Conservation (phyloP, 64 coral and sea anemone genomes). For the Hydrozoanthus tunicans region DNA sequence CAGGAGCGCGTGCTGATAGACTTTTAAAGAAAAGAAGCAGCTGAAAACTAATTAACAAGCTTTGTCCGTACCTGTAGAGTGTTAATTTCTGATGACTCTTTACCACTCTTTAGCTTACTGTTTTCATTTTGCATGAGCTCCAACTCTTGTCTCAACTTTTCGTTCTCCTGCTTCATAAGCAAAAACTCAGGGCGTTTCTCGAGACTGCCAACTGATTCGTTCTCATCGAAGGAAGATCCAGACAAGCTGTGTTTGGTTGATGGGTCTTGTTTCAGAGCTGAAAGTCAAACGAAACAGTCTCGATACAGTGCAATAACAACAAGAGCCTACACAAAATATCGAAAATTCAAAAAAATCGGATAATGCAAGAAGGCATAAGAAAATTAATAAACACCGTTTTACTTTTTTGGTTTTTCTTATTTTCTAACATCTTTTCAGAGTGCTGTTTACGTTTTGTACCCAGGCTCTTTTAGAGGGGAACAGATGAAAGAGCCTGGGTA, state of each 20-base stretch:
- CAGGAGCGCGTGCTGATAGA: no score
- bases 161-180: not conserved
- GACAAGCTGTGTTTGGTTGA: not conserved
- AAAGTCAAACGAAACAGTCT: not conserved
- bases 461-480: no score
- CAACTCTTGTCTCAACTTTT: slow-evolving; percentile 3
- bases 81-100: not conserved
- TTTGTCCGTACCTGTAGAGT: not conserved
- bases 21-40: no score
- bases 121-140: not conserved
- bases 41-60: no score
- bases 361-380: not conserved
- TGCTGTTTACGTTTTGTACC: no score
- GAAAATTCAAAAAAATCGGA: not conserved
- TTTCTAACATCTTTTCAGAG: no score
- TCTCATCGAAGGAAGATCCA: no score
- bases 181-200: not conserved
- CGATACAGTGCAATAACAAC: not conserved
- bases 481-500: no score
- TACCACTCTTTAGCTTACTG: not conserved
- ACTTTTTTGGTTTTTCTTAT: no score
- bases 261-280: not conserved
- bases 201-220: not conserved
- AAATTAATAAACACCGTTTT: no score
- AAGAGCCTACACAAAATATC: not conserved